Evolutionary conservation across 2,888 invertebrate genomes (phyloP).

Genomic region (Parnassius glacialis): DNA sequence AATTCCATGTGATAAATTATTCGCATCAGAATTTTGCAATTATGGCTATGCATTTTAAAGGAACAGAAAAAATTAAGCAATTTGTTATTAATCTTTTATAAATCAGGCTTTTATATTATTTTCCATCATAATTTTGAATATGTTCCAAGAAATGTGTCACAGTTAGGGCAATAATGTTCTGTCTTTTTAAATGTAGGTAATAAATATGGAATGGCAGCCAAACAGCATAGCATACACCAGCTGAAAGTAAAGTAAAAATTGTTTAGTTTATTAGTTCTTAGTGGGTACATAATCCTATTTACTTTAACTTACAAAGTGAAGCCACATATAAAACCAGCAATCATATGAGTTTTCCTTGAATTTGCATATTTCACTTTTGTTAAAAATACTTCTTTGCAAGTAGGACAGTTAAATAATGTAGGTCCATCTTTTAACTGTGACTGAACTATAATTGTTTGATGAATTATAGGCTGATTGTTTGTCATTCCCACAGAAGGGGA

Average conservation of each 20-base stretch:
- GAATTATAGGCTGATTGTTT: constrained; percentile 44
- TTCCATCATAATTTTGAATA: constrained; percentile 47
- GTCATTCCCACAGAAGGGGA: constrained; percentile 34
- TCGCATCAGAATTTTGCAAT: too few relatives aligned
- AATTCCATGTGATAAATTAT: too few relatives aligned
- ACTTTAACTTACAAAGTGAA: constrained; percentile 56
- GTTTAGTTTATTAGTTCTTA: not conserved
- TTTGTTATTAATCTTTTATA: too few relatives aligned
- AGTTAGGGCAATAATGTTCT: constrained; percentile 66
- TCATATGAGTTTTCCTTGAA: constrained; percentile 64
- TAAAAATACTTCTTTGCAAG: constrained; percentile 54
- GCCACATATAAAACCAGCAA: constrained; percentile 71
- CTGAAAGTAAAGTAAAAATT: constrained; percentile 46
- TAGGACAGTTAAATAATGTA: constrained; percentile 53
- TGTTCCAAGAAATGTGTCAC: constrained; percentile 58
- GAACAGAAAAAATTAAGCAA: too few relatives aligned
- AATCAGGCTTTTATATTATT: too few relatives aligned
- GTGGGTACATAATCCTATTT: not conserved
- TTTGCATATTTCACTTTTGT: constrained; percentile 64
- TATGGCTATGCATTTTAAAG: too few relatives aligned
- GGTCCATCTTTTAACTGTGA: constrained; percentile 51
- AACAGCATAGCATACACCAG: constrained; percentile 69
- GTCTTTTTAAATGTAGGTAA: constrained; percentile 58
- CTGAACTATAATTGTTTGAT: constrained; percentile 56
- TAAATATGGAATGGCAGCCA: constrained; percentile 64